These are phyloP conservation scores for Cettia cetti DNA, from an alignment of 2,113 vertebrate genomes.

Conservation along the genomic window DNA sequence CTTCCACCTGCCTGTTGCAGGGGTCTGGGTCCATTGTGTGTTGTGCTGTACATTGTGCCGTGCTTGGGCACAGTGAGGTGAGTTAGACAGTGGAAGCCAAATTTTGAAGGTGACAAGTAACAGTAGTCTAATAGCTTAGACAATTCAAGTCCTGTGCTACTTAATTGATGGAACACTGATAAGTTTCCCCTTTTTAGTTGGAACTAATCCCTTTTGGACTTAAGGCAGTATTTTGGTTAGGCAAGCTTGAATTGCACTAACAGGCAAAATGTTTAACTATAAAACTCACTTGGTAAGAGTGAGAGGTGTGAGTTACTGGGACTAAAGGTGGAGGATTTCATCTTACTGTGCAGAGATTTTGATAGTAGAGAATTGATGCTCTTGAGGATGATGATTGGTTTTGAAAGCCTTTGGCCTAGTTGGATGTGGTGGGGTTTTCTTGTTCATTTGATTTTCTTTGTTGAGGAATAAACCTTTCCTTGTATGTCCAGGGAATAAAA, in stretches of 20 bases:
- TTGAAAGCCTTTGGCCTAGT: background rate
- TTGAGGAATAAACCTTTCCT: background rate
- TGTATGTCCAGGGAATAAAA: background rate
- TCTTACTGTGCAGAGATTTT: background rate
- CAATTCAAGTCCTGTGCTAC: background rate
- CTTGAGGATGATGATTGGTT: background rate
- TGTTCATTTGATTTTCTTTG: background rate
- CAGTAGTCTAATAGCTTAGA: background rate
- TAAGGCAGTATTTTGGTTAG: background rate
- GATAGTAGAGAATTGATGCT: background rate
- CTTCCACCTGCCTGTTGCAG: conserved; percentile 29
- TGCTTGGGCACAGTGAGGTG: conserved; percentile 29
- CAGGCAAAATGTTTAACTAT: background rate
- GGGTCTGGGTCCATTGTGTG: conserved; percentile 44
- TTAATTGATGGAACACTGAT: background rate
- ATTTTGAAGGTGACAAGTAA: background rate
- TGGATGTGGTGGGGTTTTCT: background rate
- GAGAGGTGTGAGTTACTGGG: background rate
- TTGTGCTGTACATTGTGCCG: background rate
- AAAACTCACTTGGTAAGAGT: background rate
- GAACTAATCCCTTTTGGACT: background rate
- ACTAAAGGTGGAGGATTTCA: background rate
- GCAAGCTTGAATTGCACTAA: background rate
- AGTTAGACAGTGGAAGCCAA: conserved; percentile 33
- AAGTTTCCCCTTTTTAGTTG: background rate